Evolutionary conservation across 2,113 vertebrate genomes (phyloP).

Genomic region (Daboia siamensis): DNA sequence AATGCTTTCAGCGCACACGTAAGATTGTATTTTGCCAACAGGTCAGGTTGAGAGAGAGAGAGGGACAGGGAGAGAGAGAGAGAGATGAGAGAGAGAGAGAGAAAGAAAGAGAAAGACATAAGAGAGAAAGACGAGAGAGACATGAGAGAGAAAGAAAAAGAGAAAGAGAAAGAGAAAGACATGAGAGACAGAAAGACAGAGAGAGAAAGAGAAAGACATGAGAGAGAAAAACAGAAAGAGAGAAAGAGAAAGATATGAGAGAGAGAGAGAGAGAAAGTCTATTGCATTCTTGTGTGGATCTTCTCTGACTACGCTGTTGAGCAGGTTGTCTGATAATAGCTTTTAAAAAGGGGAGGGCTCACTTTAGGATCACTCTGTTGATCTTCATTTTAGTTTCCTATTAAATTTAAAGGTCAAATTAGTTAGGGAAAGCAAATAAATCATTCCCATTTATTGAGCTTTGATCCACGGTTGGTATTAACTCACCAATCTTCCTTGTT

Average conservation of each 20-base stretch:
- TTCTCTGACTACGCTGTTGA: not conserved
- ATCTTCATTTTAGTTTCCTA: not conserved
- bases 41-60: not conserved
- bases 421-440: not conserved
- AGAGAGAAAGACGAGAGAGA: no score
- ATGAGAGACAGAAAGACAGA: no score
- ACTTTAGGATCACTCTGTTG: not conserved
- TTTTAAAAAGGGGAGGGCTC: not conserved
- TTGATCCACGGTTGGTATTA: not conserved
- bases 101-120: no score
- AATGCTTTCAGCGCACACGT: not conserved
- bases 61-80: no score
- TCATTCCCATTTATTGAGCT: not conserved
- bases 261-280: not conserved
- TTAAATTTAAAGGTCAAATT: not conserved
- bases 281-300: not conserved
- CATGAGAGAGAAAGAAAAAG: no score
- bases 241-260: no score
- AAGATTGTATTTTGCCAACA: not conserved
- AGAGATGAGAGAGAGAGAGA: no score
- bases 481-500: not conserved
- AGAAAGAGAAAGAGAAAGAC: rapidly evolving
- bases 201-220: no score
- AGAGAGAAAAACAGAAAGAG: no score
- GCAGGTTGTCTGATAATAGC: not conserved